Percentiles rank a stretch among this genome's conserved stretches.
Evolutionary conservation across 2,888 invertebrate genomes (phyloP).

Genomic region (Pteria penguin): DNA sequence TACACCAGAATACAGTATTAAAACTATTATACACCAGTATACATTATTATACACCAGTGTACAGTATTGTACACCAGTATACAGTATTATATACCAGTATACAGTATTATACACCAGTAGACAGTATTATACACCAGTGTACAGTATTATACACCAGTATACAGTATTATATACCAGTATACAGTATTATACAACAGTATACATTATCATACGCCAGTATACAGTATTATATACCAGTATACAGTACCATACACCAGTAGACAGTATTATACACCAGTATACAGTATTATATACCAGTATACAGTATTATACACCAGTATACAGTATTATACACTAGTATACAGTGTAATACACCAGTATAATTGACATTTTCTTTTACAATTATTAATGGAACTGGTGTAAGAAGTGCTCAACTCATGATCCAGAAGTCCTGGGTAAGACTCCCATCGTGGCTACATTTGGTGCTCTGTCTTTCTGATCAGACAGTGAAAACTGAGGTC

Average conservation of each 20-base stretch:
- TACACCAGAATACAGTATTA: not conserved
- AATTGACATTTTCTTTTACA: no score
- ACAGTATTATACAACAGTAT: not conserved
- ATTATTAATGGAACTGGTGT: no score
- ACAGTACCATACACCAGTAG: not conserved
- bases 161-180: not conserved
- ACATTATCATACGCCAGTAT: not conserved
- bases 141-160: not conserved
- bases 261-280: not conserved
- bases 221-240: not conserved
- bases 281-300: not conserved
- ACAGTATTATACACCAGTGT: not conserved
- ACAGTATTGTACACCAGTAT: not conserved
- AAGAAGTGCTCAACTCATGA: no score
- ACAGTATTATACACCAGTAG: not conserved
- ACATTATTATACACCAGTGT: not conserved
- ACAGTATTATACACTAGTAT: not conserved
- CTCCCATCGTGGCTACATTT: no score
- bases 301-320: not conserved
- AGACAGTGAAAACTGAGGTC: no score
- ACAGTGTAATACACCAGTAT: not conserved
- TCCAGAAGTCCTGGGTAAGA: no score
- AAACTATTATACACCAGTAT: not conserved
- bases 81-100: not conserved
- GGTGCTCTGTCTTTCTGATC: no score